Conservation (phyloP, 1,140 invertebrate species). For the Drosophila nikananu region DNA sequence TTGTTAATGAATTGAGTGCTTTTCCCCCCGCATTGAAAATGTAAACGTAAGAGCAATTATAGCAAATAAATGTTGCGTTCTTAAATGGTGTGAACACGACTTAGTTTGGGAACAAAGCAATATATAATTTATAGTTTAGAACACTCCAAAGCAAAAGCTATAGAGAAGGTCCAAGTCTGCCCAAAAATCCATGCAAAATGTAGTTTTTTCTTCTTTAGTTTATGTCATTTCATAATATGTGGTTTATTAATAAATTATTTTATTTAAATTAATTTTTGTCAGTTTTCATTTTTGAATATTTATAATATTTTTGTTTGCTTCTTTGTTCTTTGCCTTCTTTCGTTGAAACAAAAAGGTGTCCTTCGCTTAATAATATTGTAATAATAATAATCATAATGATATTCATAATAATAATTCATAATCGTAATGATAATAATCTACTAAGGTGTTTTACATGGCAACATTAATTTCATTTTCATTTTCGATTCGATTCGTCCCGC, state of each 20-base stretch:
- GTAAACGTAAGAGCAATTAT: neutral
- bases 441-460: constrained; percentile 79
- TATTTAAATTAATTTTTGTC: constrained; percentile 80
- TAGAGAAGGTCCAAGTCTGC: too few relatives aligned
- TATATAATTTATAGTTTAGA: neutral
- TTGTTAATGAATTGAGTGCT: neutral
- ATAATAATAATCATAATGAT: constrained; percentile 57
- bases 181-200: neutral
- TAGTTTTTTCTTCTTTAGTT: neutral
- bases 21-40: neutral
- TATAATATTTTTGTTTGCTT: constrained; percentile 73
- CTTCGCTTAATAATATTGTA: constrained; percentile 75
- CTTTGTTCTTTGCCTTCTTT: constrained; percentile 43
- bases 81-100: neutral
- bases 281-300: constrained; percentile 79
- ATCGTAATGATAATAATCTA: constrained; percentile 58
- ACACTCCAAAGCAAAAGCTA: neutral
- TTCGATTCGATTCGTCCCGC: constrained; percentile 20
- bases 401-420: constrained; percentile 51
- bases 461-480: constrained; percentile 65
- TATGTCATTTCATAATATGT: constrained; percentile 82
- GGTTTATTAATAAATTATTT: constrained; percentile 84
- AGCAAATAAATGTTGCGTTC: neutral
- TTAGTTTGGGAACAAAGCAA: neutral
- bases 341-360: constrained; percentile 67